These are phyloP conservation scores for Papilio elwesi DNA, from an alignment of 2,888 invertebrate species.

Conservation along the genomic window DNA sequence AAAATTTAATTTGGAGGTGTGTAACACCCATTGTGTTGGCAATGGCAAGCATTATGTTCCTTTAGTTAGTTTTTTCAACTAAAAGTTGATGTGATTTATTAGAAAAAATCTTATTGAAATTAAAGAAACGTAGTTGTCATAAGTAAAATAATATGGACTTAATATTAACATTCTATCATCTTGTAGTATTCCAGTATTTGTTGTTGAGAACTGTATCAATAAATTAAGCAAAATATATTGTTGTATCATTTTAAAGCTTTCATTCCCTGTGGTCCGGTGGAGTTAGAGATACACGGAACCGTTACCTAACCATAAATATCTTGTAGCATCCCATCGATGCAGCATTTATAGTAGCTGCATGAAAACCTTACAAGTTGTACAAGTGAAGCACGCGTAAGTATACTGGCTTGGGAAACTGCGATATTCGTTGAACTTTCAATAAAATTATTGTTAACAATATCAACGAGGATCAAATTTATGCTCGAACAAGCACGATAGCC, in stretches of 20 bases:
- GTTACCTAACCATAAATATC: too few species aligned
- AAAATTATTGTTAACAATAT: too few species aligned
- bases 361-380: too few species aligned
- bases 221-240: conserved; percentile 69
- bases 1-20: conserved; percentile 49
- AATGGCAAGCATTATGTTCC: conserved; percentile 55
- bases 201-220: conserved; percentile 82
- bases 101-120: conserved; percentile 73
- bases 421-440: too few species aligned
- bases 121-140: conserved; percentile 72
- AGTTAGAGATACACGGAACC: too few species aligned
- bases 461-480: too few species aligned
- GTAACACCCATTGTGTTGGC: conserved; percentile 51
- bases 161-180: conserved; percentile 71
- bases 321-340: too few species aligned
- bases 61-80: conserved; percentile 74
- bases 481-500: too few species aligned
- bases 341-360: too few species aligned
- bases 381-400: too few species aligned
- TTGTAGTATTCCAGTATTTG: conserved; percentile 78
- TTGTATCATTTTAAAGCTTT: conserved; percentile 15
- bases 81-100: conserved; percentile 83
- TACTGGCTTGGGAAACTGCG: too few species aligned
- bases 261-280: too few species aligned
- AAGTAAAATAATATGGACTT: conserved; percentile 70